Percentiles rank a stretch among this genome's conserved stretches.
Evolutionary conservation across 2,888 invertebrate species (phyloP).

Genomic region (Agrotis exclamationis): DNA sequence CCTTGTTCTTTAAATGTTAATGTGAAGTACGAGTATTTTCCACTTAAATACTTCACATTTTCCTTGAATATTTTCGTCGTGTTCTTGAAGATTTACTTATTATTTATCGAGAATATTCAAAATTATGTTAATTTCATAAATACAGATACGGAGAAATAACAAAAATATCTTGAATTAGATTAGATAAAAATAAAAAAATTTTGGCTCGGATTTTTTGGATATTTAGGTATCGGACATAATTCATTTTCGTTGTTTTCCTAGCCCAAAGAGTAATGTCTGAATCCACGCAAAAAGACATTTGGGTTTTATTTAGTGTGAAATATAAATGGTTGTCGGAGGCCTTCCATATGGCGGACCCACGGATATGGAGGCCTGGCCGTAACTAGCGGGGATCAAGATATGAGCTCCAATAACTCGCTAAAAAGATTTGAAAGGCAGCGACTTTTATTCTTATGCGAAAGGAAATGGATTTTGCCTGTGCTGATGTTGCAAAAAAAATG

Average conservation of each 20-base stretch:
- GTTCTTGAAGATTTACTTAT: not conserved
- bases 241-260: conserved; percentile 13
- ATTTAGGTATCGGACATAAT: too few species aligned
- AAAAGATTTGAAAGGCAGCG: conserved; percentile 14
- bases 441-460: conserved; percentile 21
- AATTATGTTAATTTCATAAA: too few species aligned
- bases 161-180: too few species aligned
- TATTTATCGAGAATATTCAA: too few species aligned
- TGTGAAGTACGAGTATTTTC: too few species aligned
- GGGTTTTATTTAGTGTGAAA: conserved; percentile 66
- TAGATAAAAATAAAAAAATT: too few species aligned
- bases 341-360: conserved; percentile 28
- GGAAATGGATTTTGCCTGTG: not conserved
- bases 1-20: too few species aligned
- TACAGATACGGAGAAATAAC: too few species aligned
- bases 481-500: not conserved
- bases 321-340: conserved; percentile 56
- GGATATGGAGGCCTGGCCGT: conserved; percentile 23
- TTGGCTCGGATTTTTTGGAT: too few species aligned
- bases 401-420: conserved; percentile 27
- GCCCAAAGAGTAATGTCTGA: conserved; percentile 49
- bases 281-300: conserved; percentile 58
- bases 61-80: not conserved
- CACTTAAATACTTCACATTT: too few species aligned
- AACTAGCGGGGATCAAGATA: conserved; percentile 33